Evolutionary conservation across 2,113 vertebrate species (phyloP).

Genomic region (Hippocampus comes): DNA sequence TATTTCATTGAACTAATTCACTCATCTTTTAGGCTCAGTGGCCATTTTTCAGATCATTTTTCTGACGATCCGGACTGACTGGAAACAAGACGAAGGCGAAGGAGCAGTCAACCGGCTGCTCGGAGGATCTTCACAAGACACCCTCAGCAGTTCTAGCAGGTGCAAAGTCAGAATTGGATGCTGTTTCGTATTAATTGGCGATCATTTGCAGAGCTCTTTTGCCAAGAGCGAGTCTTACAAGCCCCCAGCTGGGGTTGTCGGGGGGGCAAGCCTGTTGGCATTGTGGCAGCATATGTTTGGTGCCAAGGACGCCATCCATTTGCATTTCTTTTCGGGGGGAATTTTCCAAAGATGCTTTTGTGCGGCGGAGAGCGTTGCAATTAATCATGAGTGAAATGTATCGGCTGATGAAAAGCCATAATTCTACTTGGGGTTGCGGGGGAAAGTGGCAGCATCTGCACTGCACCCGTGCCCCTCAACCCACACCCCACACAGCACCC

Average conservation of each 20-base stretch:
- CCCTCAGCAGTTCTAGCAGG: constrained; percentile 75
- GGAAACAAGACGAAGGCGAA: constrained; percentile 9
- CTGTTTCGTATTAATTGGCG: constrained; percentile 81
- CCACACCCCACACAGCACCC: not conserved
- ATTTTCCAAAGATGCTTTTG: constrained; percentile 82
- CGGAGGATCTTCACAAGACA: constrained; percentile 59
- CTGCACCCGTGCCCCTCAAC: constrained; percentile 51
- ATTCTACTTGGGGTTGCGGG: constrained; percentile 71
- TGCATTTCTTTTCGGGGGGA: constrained; percentile 83
- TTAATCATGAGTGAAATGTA: constrained; percentile 85
- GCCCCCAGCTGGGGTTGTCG: constrained; percentile 81
- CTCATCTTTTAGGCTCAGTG: no score
- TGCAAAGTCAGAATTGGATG: constrained; percentile 79
- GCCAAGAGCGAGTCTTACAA: constrained; percentile 81
- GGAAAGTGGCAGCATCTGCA: constrained; percentile 80
- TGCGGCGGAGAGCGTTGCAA: constrained; percentile 82
- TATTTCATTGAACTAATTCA: no score
- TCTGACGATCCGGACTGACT: constrained; percentile 9
- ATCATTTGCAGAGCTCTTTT: constrained; percentile 82
- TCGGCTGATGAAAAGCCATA: constrained; percentile 82
- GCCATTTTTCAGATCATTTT: not conserved
- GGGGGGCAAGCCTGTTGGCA: constrained; percentile 80
- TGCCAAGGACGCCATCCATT: constrained; percentile 83
- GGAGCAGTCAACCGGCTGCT: constrained; percentile 40
- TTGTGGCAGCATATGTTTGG: constrained; percentile 81